Percentiles rank a stretch among this genome's conserved stretches.
Evolutionary conservation across 2,113 vertebrate genomes (phyloP).

Genomic region (Cynopterus brachyotis): DNA sequence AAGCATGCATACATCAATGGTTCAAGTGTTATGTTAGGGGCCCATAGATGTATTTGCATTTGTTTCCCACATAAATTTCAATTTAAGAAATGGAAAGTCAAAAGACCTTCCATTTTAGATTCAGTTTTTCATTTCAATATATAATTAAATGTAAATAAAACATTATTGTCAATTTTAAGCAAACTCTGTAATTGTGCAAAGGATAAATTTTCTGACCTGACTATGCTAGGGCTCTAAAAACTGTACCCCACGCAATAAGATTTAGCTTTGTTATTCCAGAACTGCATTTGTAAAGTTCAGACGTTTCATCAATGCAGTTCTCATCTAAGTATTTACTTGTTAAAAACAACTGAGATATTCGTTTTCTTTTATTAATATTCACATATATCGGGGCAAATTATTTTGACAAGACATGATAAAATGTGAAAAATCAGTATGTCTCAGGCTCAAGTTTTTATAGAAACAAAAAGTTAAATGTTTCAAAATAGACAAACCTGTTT

Average conservation of each 20-base stretch:
- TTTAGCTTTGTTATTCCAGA: constrained; percentile 55
- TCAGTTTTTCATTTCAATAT: constrained; percentile 62
- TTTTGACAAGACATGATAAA: constrained; percentile 58
- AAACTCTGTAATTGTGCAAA: constrained; percentile 70
- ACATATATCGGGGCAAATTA: neutral
- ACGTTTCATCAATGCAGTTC: constrained; percentile 27
- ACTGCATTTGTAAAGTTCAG: constrained; percentile 49
- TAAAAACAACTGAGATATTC: constrained; percentile 14
- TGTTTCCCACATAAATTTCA: constrained; percentile 78
- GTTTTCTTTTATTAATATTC: constrained; percentile 55
- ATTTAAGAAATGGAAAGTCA: constrained; percentile 60
- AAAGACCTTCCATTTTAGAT: constrained; percentile 58
- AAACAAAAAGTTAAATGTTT: constrained; percentile 50
- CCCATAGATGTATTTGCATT: constrained; percentile 79
- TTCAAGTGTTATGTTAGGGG: constrained; percentile 78
- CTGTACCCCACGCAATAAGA: constrained; percentile 54
- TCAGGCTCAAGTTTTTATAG: constrained; percentile 54
- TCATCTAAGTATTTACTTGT: constrained; percentile 49
- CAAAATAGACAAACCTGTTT: constrained; percentile 44
- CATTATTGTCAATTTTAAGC: constrained; percentile 50
- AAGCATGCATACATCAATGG: constrained; percentile 84
- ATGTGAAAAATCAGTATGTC: constrained; percentile 50
- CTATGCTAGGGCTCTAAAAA: constrained; percentile 22
- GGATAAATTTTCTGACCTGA: constrained; percentile 62
- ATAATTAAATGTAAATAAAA: constrained; percentile 71